Percentiles rank a stretch among this genome's conserved stretches.
phyloP scores from a whole-genome alignment of 1,140 invertebrate species.

The Panonychus citri region DNA sequence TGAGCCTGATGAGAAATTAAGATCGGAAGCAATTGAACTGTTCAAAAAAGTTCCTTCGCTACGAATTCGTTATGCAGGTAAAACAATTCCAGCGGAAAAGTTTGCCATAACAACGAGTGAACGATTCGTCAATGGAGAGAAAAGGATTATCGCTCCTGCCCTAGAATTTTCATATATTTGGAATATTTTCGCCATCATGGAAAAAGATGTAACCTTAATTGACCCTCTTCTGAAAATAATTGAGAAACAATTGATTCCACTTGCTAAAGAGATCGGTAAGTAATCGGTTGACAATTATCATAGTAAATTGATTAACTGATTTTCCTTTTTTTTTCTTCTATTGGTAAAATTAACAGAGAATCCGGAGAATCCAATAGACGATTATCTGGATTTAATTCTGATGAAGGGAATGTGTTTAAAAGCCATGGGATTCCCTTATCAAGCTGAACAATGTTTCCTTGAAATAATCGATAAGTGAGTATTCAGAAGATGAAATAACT shows the following conservation, averaged over 20 bases:
- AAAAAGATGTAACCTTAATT: constrained; percentile 1
- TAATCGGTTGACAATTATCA: not conserved
- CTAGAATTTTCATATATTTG: constrained; percentile 72
- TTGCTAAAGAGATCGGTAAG: constrained; percentile 18
- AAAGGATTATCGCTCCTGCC: not conserved
- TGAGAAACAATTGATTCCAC: constrained; percentile 17
- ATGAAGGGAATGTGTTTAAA: constrained; percentile 61
- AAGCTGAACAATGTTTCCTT: constrained; percentile 50
- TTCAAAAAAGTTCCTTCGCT: constrained; percentile 36
- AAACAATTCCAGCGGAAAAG: constrained; percentile 92
- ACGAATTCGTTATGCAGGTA: constrained; percentile 76
- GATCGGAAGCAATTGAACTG: constrained; percentile 28
- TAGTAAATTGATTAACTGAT: not conserved
- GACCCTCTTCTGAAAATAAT: constrained; percentile 8
- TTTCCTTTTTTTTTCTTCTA: not conserved
- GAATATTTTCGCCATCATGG: constrained; percentile 46
- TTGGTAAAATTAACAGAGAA: not conserved
- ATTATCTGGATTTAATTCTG: constrained; percentile 33
- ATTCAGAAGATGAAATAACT: not conserved
- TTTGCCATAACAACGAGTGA: constrained; percentile 43
- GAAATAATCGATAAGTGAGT: constrained; percentile 31
- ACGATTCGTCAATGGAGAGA: not conserved
- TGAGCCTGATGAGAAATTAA: constrained; percentile 16
- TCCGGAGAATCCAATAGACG: not conserved
- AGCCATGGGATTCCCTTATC: constrained; percentile 35